Base-by-base conservation (phyloP, 2,888 invertebrate species). In the Dendrolimus houi region DNA sequence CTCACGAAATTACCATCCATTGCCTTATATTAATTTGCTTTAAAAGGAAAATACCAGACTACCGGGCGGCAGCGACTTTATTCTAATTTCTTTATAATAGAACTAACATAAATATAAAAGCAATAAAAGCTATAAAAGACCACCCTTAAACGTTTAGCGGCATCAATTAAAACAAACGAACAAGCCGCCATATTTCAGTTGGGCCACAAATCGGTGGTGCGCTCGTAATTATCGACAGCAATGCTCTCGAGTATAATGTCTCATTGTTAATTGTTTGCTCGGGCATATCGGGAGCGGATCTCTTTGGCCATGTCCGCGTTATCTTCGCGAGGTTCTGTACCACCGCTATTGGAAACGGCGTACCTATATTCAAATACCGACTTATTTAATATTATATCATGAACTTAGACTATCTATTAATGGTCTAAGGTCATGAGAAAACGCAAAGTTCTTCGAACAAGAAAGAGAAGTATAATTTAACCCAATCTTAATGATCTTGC, bases 241-340 rank as follows among this genome's bases (percentile, higher is more conserved):
- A 78, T 78, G 78, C 78, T 77, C 74, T 61, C 73, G 79, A 84
- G 83, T 87, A 89, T 90, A 90, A 90, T 89, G 89, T 89, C 85
- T 82, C 89, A 89, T 90, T 90, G 89, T 90, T 90, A 89, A 90
- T 90, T 90, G 89, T 90, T 88, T 78, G 78, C 67, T 65, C 62
- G 66, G 59, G 73, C 71, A 73, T 87, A 89, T 89, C 89, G 72
- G 67, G 63, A 77, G 77, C 89, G 89, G 89, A 90, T 90, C 89
- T 90, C 89, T 90, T 87, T 87, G 84, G 69, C 63, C 69, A 68
- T 79, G 85, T 84, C 83, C 62, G 66, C 73, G 72, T 86, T 89
- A 89, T 89, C 89, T 86, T 63, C 70, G 70, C 29, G 41, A 56
- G 29, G 29, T 29, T 29, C 29, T 29, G 29, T 29, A 29, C 6